Evolutionary conservation across 2,888 invertebrate species (phyloP), one percentile per base, ranked within the genome.

Genomic region (Seira sanloemensis): DNA sequence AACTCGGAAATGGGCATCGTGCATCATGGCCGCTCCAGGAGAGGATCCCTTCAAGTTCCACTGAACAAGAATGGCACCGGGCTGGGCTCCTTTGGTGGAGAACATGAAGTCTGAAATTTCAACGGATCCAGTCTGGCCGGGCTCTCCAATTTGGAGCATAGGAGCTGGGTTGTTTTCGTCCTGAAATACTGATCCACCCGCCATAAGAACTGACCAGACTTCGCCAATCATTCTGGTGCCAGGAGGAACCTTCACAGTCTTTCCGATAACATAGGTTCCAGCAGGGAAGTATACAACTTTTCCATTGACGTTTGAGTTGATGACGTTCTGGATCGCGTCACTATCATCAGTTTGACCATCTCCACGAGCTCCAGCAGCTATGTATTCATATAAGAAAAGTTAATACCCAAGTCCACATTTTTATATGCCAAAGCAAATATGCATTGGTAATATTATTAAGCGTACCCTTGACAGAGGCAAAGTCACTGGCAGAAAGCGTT

Each of bases 71-170:
- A 87, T 83, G 19, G 86, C 88, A 37, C 88, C 88, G 21, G 87
- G 87, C 78, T 84, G 81, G 24, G 86, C 80, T 67, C 88, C 88
- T 58, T 86, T 82, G 7, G 80, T 86, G 26, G 80, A 75, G 72
- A 88, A 87, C 87, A 88, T 87, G 19, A 88, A 69, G 68, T 88
- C 88, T 9, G 86, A 65, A 27, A 88, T 85, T 78, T 88, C 87
- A 23, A 88, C 88, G 0, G 58, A n/a, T 4, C 88, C 88, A 7
- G 75, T 58, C 75, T 87, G 71, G 0, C 86, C 86, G 0, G 84
- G 82, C 0, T 87, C 76, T 50, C 88, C 88, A 37, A 88, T 85
- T 68, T 85, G 72, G 24, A 88, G 27, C 88, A 88, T 88, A 54
- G 87, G 84, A 19, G 71, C 69, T 26, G 88, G 87, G n/a, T 74